Percentiles rank a stretch among this genome's conserved stretches.
phyloP scores from a whole-genome alignment of 2,888 invertebrate species.

The Sepioteuthis lessoniana region DNA sequence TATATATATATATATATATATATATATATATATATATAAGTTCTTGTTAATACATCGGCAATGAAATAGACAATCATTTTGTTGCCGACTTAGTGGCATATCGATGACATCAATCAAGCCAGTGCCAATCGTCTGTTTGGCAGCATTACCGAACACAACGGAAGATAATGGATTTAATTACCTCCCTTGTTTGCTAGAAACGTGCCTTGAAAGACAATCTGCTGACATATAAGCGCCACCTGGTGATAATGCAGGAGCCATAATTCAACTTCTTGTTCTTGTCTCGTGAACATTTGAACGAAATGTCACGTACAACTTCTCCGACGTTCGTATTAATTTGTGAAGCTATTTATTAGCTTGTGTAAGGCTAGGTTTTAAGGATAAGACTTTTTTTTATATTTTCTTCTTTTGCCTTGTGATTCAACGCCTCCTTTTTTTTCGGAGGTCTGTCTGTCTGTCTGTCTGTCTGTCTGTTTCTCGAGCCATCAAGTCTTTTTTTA shows the following conservation, averaged over 20 bases:
- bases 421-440: background rate
- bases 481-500: no score
- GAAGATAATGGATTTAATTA: background rate
- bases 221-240: slow-evolving; percentile 14
- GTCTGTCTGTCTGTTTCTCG: no score
- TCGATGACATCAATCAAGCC: background rate
- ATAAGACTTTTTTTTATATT: background rate
- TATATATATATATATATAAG: background rate
- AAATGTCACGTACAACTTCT: background rate
- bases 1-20: no score
- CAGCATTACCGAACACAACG: background rate
- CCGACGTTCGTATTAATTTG: background rate
- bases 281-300: background rate
- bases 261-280: background rate
- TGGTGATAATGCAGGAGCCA: background rate
- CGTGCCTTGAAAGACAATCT: slow-evolving; percentile 20
- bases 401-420: background rate
- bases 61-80: background rate
- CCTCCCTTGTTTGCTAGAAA: slow-evolving; percentile 21
- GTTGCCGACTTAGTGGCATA: background rate
- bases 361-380: background rate
- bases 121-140: background rate
- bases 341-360: background rate
- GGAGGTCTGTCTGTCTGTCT: no score
- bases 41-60: background rate